Conservation (phyloP, 2,797 vertebrate species). For the Neosilurus mollespiculum region DNA sequence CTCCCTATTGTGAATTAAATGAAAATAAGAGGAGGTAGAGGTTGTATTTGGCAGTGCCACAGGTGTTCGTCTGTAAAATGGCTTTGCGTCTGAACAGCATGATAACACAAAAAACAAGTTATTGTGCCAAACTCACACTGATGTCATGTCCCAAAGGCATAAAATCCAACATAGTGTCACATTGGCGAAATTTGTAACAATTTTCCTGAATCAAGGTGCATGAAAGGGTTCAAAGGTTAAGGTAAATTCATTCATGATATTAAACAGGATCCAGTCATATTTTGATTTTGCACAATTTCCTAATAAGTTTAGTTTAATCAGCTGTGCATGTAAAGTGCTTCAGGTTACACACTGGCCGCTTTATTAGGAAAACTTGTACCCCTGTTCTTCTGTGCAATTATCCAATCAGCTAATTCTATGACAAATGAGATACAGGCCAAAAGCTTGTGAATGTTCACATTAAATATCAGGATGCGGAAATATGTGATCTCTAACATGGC, state of each 20-base stretch:
- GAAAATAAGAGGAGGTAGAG: conserved; percentile 28
- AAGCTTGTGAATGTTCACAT: neutral
- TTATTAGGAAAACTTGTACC: neutral
- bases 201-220: neutral
- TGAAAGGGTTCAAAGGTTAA: conserved; percentile 1
- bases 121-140: neutral
- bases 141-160: neutral
- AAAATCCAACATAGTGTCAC: neutral
- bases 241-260: neutral
- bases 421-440: neutral
- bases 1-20: conserved; percentile 53
- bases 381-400: neutral
- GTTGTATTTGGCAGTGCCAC: conserved; percentile 28
- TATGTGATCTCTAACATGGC: neutral
- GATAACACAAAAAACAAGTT: conserved; percentile 10
- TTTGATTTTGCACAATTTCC: neutral
- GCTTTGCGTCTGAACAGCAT: conserved; percentile 20
- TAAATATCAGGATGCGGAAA: neutral
- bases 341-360: neutral
- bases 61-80: conserved; percentile 23
- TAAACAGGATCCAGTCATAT: neutral
- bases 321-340: neutral
- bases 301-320: neutral
- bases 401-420: neutral
- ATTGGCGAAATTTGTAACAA: conserved; percentile 11